Evolutionary conservation across 1,140 invertebrate genomes (phyloP).

Genomic region (Trichonephila clavata): DNA sequence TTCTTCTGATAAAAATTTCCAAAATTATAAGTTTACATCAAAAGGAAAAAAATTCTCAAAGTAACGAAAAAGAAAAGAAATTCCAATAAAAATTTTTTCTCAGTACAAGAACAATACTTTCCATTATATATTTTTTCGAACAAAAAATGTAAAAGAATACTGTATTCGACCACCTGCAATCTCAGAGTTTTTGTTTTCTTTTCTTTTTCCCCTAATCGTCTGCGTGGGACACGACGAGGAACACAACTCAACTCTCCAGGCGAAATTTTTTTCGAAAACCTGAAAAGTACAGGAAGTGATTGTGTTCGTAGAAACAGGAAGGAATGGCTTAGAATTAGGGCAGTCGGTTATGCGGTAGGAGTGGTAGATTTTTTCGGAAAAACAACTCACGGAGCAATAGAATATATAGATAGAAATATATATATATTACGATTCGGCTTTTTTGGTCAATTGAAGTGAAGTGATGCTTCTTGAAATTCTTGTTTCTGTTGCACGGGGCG

Average conservation of each 20-base stretch:
- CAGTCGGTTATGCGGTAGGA: conserved; percentile 38
- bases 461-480: conserved; percentile 3
- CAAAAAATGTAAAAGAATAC: neutral
- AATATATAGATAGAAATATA: neutral
- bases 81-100: too few species aligned
- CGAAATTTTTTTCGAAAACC: conserved; percentile 25
- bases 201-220: neutral
- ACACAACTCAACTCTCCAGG: conserved; percentile 9
- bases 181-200: neutral
- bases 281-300: conserved; percentile 59
- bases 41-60: too few species aligned
- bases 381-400: neutral
- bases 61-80: too few species aligned
- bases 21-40: too few species aligned
- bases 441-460: conserved; percentile 12
- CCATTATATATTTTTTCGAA: neutral
- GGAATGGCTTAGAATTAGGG: conserved; percentile 12
- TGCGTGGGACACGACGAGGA: neutral
- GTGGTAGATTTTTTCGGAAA: conserved; percentile 7
- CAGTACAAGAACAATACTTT: too few species aligned
- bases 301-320: conserved; percentile 31
- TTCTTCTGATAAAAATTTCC: neutral
- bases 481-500: neutral
- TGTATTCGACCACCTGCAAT: conserved; percentile 13
- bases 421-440: neutral